Percentiles rank a stretch among this genome's conserved stretches.
Conservation (phyloP, 2,113 vertebrate genomes). For the Hepsetus odoe region DNA sequence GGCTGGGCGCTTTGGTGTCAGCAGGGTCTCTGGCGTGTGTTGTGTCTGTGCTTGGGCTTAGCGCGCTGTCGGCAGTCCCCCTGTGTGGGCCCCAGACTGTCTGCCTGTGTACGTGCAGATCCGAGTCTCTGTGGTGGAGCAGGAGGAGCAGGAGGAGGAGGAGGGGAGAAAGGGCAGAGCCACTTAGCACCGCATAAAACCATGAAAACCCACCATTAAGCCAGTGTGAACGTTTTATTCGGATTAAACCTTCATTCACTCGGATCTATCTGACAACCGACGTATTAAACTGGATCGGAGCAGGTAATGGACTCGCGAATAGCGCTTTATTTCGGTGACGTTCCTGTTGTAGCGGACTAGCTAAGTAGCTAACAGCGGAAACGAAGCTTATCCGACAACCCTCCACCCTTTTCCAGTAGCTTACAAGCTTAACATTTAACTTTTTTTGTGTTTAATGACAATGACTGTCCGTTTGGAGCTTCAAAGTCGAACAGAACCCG, state of each 20-base stretch:
- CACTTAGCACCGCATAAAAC: background rate
- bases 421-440: too few relatives aligned
- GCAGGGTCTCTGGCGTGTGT: background rate
- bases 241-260: background rate
- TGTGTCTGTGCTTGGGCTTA: background rate
- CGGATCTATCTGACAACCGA: background rate
- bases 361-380: background rate
- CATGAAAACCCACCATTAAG: slow-evolving; percentile 12
- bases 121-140: background rate
- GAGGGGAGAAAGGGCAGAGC: slow-evolving; percentile 24
- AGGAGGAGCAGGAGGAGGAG: background rate
- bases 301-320: slow-evolving; percentile 37
- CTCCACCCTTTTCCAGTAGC: too few relatives aligned
- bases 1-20: background rate
- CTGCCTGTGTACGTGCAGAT: slow-evolving; percentile 50
- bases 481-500: too few relatives aligned
- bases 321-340: background rate
- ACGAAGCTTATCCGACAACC: too few relatives aligned
- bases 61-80: background rate
- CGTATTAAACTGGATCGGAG: background rate
- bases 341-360: too few relatives aligned
- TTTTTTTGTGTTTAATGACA: too few relatives aligned
- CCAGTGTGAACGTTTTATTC: background rate
- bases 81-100: slow-evolving; percentile 5
- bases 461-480: too few relatives aligned